Percentiles rank a stretch among this genome's conserved stretches.
Conservation (phyloP, 2,888 invertebrate species). For the Eugnorisma glareosa region DNA sequence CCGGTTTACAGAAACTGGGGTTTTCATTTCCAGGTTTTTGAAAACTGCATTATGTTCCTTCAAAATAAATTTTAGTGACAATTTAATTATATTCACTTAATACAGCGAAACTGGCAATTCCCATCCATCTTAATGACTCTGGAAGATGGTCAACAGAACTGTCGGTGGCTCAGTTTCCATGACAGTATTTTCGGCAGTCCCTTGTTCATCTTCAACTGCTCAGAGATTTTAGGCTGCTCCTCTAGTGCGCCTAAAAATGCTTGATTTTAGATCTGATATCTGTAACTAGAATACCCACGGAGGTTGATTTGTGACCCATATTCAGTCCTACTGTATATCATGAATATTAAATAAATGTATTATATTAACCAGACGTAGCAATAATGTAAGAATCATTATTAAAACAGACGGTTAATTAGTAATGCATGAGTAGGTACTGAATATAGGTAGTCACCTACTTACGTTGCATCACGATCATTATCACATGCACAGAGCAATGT, state of each 20-base stretch:
- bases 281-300: neutral
- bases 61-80: neutral
- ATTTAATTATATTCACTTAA: neutral
- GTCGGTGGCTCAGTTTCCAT: neutral
- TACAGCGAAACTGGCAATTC: neutral
- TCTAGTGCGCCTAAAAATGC: neutral
- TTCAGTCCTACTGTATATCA: neutral
- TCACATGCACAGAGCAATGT: slow-evolving; percentile 83
- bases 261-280: neutral
- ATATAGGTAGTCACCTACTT: slow-evolving; percentile 66
- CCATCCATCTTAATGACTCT: neutral
- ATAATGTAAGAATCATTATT: slow-evolving; percentile 17
- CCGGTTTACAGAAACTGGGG: neutral
- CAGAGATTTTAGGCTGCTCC: neutral
- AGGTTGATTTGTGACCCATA: neutral
- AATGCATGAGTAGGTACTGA: slow-evolving; percentile 56
- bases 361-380: slow-evolving; percentile 39
- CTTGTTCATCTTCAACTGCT: neutral
- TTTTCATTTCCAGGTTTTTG: neutral
- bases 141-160: neutral
- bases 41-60: neutral
- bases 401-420: slow-evolving; percentile 56
- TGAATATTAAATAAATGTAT: slow-evolving; percentile 16
- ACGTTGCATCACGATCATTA: slow-evolving; percentile 80
- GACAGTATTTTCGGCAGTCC: neutral